phyloP scores from a whole-genome alignment of 2,888 invertebrate genomes.

The Oasisia sp. region DNA sequence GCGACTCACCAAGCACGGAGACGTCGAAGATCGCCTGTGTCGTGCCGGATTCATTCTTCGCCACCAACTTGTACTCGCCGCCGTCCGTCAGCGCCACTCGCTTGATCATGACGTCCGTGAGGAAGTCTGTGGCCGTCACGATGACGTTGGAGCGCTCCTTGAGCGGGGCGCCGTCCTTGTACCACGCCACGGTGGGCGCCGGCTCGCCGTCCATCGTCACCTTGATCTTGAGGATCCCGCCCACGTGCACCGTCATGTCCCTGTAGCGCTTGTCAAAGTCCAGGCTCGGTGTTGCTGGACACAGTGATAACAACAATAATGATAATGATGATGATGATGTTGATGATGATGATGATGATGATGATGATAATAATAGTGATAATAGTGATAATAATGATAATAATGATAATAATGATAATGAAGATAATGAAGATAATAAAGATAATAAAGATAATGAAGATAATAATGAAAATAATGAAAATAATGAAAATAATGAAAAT shows the following conservation, averaged over 20 bases:
- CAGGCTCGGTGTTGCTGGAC: slow-evolving; percentile 42
- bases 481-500: neutral
- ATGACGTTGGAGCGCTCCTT: slow-evolving; percentile 30
- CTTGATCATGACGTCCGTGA: slow-evolving; percentile 68
- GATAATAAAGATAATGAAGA: neutral
- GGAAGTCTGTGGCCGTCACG: slow-evolving; percentile 74
- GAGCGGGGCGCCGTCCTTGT: slow-evolving; percentile 40
- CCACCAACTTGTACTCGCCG: slow-evolving; percentile 45
- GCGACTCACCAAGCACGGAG: slow-evolving; percentile 41
- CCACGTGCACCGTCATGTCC: slow-evolving; percentile 37
- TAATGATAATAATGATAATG: neutral
- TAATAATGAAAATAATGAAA: no score
- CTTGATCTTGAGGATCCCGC: slow-evolving; percentile 38
- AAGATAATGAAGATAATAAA: no score
- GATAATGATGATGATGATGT: neutral
- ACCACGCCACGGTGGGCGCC: slow-evolving; percentile 35
- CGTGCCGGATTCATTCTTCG: slow-evolving; percentile 45
- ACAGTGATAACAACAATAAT: neutral
- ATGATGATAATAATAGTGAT: neutral
- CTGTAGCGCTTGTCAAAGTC: slow-evolving; percentile 40
- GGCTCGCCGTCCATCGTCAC: slow-evolving; percentile 43
- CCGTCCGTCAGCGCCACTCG: slow-evolving; percentile 45
- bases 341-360: no score
- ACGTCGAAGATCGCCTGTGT: slow-evolving; percentile 39
- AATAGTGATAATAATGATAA: no score